Percentiles rank a stretch among this genome's conserved stretches.
Conservation (phyloP, 2,797 vertebrate species). For the Scarus forsteni region DNA sequence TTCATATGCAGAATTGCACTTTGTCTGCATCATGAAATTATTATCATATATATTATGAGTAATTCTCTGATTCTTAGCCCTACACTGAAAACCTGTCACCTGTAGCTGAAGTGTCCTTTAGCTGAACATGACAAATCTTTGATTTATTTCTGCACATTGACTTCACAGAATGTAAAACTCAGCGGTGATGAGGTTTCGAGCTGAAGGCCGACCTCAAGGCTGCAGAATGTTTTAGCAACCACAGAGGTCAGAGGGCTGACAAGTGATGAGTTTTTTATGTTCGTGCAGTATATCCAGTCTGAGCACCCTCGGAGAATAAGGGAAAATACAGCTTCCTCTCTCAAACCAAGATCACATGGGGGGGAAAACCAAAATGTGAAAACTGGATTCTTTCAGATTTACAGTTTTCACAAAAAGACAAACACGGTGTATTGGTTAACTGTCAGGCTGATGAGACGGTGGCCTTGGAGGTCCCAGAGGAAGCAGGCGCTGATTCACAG, state of each 20-base stretch:
- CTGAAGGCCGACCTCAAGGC: not conserved
- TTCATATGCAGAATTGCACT: too few relatives aligned
- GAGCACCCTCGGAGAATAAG: not conserved
- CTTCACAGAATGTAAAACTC: not conserved
- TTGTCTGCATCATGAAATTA: too few relatives aligned
- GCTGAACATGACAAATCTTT: not conserved
- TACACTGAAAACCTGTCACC: too few relatives aligned
- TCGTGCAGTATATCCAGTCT: not conserved
- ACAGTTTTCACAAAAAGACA: not conserved
- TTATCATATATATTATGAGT: too few relatives aligned
- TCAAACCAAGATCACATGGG: not conserved
- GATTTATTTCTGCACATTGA: not conserved
- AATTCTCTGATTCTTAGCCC: too few relatives aligned
- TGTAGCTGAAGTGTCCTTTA: too few relatives aligned
- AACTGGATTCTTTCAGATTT: slow-evolving; percentile 21
- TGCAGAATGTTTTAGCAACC: slow-evolving; percentile 1
- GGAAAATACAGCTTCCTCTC: not conserved
- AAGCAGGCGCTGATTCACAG: slow-evolving; percentile 18
- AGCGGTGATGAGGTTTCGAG: not conserved
- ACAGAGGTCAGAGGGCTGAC: not conserved
- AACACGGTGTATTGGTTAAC: slow-evolving; percentile 5
- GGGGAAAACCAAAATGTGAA: not conserved
- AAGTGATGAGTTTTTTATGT: not conserved
- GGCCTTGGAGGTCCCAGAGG: slow-evolving; percentile 17
- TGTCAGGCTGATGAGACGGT: not conserved